Percentiles rank a stretch among this genome's conserved stretches.
Conservation (phyloP, 2,113 vertebrate genomes). For the Notarius lentiginosus region DNA sequence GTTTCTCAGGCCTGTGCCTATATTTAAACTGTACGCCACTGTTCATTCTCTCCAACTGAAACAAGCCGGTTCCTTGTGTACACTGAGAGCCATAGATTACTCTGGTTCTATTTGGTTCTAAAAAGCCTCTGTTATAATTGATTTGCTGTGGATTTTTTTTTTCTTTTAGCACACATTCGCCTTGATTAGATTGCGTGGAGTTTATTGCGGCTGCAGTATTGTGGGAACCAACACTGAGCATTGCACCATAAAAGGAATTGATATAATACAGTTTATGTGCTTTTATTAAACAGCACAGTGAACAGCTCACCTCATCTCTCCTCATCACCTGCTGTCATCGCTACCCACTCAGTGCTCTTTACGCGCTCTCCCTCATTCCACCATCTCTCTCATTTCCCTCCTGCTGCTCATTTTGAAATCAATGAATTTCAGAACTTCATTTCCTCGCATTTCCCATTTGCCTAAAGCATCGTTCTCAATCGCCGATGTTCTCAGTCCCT, state of each 20-base stretch:
- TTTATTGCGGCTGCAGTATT: too few species aligned
- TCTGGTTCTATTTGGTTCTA: neutral
- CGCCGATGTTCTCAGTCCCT: conserved; percentile 25
- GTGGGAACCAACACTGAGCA: too few species aligned
- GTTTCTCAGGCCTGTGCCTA: neutral
- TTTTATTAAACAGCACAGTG: conserved; percentile 26
- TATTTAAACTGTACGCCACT: neutral
- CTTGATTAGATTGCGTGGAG: neutral
- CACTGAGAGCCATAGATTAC: neutral
- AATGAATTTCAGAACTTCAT: conserved; percentile 79
- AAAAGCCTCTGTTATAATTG: neutral
- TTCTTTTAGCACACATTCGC: neutral
- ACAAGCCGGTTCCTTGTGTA: conserved; percentile 1
- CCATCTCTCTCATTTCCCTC: conserved; percentile 35
- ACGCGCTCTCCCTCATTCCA: conserved; percentile 1
- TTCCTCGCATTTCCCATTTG: conserved; percentile 71
- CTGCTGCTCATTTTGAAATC: conserved; percentile 75
- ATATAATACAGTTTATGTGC: conserved; percentile 9
- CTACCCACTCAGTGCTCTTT: conserved; percentile 42
- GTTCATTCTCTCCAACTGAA: neutral
- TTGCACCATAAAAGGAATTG: neutral
- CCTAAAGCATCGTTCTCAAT: conserved; percentile 73
- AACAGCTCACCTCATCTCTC: conserved; percentile 26
- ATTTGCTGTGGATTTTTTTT: neutral
- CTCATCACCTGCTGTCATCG: conserved; percentile 15